These are phyloP conservation scores for Psittacula echo DNA, from an alignment of 2,797 vertebrate genomes.

Conservation along the genomic window DNA sequence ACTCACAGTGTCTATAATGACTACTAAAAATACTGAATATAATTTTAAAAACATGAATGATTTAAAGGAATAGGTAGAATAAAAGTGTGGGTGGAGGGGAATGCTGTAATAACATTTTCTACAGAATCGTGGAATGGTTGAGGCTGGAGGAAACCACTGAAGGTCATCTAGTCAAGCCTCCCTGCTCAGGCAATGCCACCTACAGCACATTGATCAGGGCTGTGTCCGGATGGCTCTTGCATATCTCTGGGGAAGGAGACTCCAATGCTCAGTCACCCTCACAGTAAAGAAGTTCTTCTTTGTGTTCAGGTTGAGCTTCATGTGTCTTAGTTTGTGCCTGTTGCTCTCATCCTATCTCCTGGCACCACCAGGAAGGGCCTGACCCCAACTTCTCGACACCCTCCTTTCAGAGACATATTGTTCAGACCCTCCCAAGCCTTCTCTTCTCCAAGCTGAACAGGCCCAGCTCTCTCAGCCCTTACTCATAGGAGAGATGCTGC, in stretches of 20 bases:
- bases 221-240: not conserved
- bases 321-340: not conserved
- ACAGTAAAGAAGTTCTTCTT: not conserved
- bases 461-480: not conserved
- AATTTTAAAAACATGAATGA: not conserved
- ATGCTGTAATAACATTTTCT: not conserved
- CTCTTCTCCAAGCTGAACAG: not conserved
- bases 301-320: not conserved
- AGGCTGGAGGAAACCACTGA: not conserved
- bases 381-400: not conserved
- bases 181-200: not conserved
- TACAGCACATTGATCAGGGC: not conserved
- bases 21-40: not conserved
- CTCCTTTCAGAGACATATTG: not conserved
- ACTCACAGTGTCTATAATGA: not conserved
- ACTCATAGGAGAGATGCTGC: not conserved
- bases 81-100: not conserved
- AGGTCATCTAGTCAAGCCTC: not conserved
- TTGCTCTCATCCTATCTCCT: not conserved
- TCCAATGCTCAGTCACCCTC: not conserved
- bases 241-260: not conserved
- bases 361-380: not conserved
- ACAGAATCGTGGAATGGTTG: not conserved
- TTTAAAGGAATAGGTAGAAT: not conserved
- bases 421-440: not conserved